These are phyloP conservation scores for Euschistus heros DNA, from an alignment of 1,140 invertebrate species.

Conservation along the genomic window DNA sequence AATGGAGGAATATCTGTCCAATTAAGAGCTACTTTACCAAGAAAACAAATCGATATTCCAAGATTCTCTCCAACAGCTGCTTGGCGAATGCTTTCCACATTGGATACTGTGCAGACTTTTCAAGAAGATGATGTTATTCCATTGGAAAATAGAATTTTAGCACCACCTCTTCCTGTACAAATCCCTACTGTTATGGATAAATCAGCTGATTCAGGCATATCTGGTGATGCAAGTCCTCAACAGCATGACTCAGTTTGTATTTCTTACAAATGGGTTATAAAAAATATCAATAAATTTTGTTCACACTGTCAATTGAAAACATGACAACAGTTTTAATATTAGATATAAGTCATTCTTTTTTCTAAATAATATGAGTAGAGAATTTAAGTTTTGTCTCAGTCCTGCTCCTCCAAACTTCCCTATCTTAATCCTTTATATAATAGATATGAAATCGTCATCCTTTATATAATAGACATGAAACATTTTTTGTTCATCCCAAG, in stretches of 20 bases:
- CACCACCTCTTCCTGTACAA: conserved; percentile 36
- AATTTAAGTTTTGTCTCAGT: too few relatives aligned
- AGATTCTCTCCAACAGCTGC: conserved; percentile 71
- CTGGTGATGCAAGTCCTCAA: conserved; percentile 51
- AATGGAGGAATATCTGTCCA: conserved; percentile 54
- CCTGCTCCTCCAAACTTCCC: too few relatives aligned
- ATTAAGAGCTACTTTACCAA: conserved; percentile 62
- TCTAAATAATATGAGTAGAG: too few relatives aligned
- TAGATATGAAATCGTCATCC: too few relatives aligned
- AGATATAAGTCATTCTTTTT: too few relatives aligned
- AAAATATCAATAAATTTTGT: neutral
- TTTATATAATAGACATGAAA: too few relatives aligned
- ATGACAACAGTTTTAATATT: too few relatives aligned
- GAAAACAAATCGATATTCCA: conserved; percentile 60
- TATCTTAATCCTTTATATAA: too few relatives aligned
- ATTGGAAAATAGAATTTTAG: conserved; percentile 44
- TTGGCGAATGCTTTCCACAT: conserved; percentile 57
- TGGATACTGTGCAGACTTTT: conserved; percentile 32
- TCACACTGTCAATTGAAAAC: too few relatives aligned
- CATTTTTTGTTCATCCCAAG: too few relatives aligned
- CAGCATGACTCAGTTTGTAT: conserved; percentile 29
- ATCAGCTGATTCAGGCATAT: conserved; percentile 69
- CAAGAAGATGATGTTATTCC: conserved; percentile 36
- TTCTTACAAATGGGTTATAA: neutral
- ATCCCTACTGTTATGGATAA: conserved; percentile 41